Base-by-base conservation (phyloP, 2,797 vertebrate species). In the Xerus rutilus region DNA sequence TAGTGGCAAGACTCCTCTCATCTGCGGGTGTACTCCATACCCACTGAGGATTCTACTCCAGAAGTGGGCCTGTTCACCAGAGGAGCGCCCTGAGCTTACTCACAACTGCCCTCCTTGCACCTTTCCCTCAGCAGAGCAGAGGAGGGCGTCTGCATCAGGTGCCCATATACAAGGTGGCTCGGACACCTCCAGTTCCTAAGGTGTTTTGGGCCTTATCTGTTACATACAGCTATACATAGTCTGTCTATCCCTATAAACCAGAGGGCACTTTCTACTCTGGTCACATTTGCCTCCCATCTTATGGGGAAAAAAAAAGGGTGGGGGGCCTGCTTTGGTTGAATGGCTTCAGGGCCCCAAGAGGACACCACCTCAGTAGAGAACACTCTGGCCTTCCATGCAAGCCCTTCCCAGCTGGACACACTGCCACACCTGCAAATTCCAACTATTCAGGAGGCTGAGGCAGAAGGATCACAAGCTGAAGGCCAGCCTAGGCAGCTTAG, bases 31-130 rank as follows among this genome's bases (percentile, higher is more conserved):
- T 72, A 32, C 35, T 35, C 70, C 23, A 11, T 4, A 0, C 3
- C 35, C 43, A 18, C 20, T 7, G 39, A 85, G 73, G 28, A 78
- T 9, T 21, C 87, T 82, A 23, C 20, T 59, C 72, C 18, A 45
- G 59, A 81, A 47, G 88, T 1, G 21, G 59, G 32, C 0, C 0
- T 0, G 15, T 0, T 32, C 43, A n/a, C 21, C 1, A 35, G 6
- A 9, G 13, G 15, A 21, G 54, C 32, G 43, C 82, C 78, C 52
- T 4, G 64, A 59, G 84, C 79, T 47, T 35, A 1, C 21, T 64
- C 0, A 11, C 5, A 78, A 72, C 69, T 73, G 54, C 45, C 14
- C 54, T 79, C n/a, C 20, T 78, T 32, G 15, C 15, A 32, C 30
- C 30, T 62, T 54, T 47, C 73, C 59, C 45, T 59, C n/a, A 14